Conservation (phyloP, 2,888 invertebrate species). For the Drosophila cognata region DNA sequence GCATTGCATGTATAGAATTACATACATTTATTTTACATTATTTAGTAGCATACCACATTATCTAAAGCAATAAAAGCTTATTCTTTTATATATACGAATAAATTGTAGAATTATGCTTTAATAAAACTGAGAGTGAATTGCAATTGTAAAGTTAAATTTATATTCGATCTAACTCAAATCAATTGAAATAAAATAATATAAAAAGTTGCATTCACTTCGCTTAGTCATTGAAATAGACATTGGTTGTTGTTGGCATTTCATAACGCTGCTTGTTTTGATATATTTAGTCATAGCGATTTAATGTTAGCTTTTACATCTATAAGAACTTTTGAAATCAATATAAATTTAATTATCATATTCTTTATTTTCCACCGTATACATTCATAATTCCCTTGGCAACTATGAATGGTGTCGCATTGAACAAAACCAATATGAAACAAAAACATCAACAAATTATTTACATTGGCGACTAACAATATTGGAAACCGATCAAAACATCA, state of each 20-base stretch:
- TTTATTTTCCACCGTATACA: slow-evolving; percentile 62
- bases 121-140: slow-evolving; percentile 6
- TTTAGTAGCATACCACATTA: neutral
- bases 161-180: neutral
- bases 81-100: neutral
- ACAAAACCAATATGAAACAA: slow-evolving; percentile 45
- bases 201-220: slow-evolving; percentile 4
- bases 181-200: neutral
- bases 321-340: slow-evolving; percentile 25
- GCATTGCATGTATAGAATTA: slow-evolving; percentile 32
- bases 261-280: slow-evolving; percentile 15
- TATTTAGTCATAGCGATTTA: slow-evolving; percentile 1
- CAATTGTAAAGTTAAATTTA: slow-evolving; percentile 1
- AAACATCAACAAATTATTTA: slow-evolving; percentile 58
- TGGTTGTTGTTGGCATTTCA: neutral
- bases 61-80: neutral
- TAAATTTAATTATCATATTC: slow-evolving; percentile 63
- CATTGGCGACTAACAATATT: slow-evolving; percentile 43
- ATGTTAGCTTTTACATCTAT: slow-evolving; percentile 9
- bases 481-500: slow-evolving; percentile 60
- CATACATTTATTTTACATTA: neutral
- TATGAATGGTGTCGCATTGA: slow-evolving; percentile 58
- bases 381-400: slow-evolving; percentile 28
- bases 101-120: neutral
- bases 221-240: slow-evolving; percentile 1